A percentile compares a stretch with the other conserved stretches of the same genome.
phyloP scores from a whole-genome alignment of 2,113 vertebrate species.

The Isurus oxyrinchus region DNA sequence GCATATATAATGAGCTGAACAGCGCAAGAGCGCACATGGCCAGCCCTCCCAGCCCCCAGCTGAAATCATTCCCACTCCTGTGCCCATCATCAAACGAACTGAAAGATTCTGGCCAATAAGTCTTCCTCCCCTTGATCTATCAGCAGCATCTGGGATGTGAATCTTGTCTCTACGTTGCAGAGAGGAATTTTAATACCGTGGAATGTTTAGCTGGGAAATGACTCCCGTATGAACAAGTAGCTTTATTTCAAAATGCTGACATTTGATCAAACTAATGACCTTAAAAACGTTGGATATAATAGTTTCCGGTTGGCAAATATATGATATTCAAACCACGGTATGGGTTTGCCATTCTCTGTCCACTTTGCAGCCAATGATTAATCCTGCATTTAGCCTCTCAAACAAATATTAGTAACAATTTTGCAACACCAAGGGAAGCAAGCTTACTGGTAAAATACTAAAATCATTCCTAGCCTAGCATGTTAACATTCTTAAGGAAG shows the following conservation, averaged over 20 bases:
- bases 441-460: not conserved
- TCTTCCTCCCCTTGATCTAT: not conserved
- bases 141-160: not conserved
- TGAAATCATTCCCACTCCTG: too few relatives aligned
- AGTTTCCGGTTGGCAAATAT: not conserved
- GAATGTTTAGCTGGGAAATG: not conserved
- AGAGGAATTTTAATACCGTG: not conserved
- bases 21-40: too few relatives aligned
- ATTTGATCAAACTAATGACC: not conserved
- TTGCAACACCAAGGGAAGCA: not conserved
- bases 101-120: not conserved
- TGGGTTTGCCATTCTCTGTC: not conserved
- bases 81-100: too few relatives aligned
- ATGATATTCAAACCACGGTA: too few relatives aligned
- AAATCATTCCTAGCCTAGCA: not conserved
- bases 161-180: not conserved
- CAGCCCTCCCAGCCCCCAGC: too few relatives aligned
- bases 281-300: not conserved
- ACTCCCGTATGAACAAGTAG: too few relatives aligned
- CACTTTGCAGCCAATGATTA: not conserved
- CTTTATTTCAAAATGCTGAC: not conserved
- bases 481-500: slow-evolving; percentile 1
- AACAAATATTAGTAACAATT: not conserved
- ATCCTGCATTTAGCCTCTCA: not conserved
- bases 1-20: too few relatives aligned